These are phyloP conservation scores for Plagodis dolabraria DNA, from an alignment of 2,888 invertebrate species.

Conservation along the genomic window DNA sequence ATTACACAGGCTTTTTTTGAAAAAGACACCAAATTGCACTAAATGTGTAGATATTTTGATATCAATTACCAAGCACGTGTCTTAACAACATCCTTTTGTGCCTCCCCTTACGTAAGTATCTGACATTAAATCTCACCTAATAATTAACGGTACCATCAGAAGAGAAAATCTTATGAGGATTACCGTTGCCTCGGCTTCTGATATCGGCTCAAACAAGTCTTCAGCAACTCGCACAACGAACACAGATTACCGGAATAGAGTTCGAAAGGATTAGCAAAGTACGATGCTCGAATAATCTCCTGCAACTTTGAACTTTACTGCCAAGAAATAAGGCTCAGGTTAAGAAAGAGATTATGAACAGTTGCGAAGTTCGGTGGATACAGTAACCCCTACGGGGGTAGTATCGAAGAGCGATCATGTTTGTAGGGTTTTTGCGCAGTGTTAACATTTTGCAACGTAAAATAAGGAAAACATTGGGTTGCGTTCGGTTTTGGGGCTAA, in stretches of 20 bases:
- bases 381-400: constrained; percentile 22
- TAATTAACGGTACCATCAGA: constrained; percentile 60
- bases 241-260: constrained; percentile 65
- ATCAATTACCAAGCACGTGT: too few species aligned
- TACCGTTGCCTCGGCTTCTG: constrained; percentile 49
- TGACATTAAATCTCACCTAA: constrained; percentile 42
- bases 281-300: constrained; percentile 41
- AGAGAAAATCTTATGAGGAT: constrained; percentile 62
- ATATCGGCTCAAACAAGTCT: constrained; percentile 60
- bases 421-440: constrained; percentile 13
- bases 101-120: constrained; percentile 24
- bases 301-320: constrained; percentile 36
- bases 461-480: neutral
- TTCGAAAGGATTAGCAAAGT: constrained; percentile 56
- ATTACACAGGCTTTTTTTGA: too few species aligned
- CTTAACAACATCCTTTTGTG: constrained; percentile 9
- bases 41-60: too few species aligned
- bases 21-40: too few species aligned
- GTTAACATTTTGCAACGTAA: constrained; percentile 8
- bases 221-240: constrained; percentile 57
- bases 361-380: constrained; percentile 28
- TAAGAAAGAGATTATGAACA: constrained; percentile 25
- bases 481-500: neutral
- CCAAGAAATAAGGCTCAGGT: constrained; percentile 29
- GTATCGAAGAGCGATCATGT: constrained; percentile 20